Percentiles rank a stretch among this genome's conserved stretches.
Evolutionary conservation across 1,140 invertebrate species (phyloP).

Genomic region (Lordiphosa mommai): DNA sequence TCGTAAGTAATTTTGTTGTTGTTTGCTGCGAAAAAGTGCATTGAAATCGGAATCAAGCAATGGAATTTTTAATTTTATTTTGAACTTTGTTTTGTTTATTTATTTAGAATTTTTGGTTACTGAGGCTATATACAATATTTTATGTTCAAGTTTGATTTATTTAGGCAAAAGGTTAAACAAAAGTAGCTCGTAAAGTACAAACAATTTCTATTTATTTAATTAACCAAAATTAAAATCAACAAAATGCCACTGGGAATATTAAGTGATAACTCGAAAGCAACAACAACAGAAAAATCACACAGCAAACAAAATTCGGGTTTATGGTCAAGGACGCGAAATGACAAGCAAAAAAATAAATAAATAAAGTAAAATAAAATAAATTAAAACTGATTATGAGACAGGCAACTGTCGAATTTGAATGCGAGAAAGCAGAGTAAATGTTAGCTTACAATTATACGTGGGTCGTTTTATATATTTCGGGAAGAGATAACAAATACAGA

Average conservation of each 20-base stretch:
- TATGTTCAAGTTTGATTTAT: constrained; percentile 39
- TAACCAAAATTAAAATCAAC: constrained; percentile 61
- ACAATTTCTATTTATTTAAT: constrained; percentile 63
- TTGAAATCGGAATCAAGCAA: constrained; percentile 54
- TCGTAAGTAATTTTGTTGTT: constrained; percentile 14
- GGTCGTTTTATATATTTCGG: too few species aligned
- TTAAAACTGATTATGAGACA: constrained; percentile 40
- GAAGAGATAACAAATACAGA: too few species aligned
- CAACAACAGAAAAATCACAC: constrained; percentile 9
- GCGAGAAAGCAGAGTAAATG: constrained; percentile 1
- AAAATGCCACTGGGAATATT: constrained; percentile 48
- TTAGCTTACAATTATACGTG: too few species aligned
- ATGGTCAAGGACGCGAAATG: constrained; percentile 61
- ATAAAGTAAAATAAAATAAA: constrained; percentile 35
- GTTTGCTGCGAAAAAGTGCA: constrained; percentile 41
- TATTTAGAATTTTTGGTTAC: constrained; percentile 41
- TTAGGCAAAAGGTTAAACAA: constrained; percentile 1
- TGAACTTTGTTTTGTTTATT: constrained; percentile 48
- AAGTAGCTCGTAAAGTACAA: constrained; percentile 6
- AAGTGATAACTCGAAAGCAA: constrained; percentile 48
- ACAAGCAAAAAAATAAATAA: constrained; percentile 24
- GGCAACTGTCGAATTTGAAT: constrained; percentile 21
- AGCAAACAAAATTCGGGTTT: constrained; percentile 46
- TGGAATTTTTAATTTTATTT: constrained; percentile 48
- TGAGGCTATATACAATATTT: too few species aligned